Evolutionary conservation across 2,797 vertebrate species (phyloP).

Genomic region (Cheirogaleus major): DNA sequence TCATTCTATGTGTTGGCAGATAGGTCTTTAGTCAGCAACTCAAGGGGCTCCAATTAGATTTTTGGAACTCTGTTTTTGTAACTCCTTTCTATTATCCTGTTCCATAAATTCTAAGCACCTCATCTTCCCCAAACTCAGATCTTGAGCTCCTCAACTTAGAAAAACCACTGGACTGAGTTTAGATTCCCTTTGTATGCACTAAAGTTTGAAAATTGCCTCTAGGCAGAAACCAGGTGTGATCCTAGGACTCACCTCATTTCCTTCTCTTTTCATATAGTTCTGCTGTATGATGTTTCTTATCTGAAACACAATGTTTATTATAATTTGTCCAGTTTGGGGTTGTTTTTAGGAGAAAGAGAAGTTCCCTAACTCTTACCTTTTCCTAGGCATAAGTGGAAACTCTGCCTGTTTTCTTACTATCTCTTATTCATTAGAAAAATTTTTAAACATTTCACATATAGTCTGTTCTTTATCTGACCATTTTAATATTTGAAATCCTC

Average conservation of each 20-base stretch:
- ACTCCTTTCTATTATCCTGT: background rate
- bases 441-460: background rate
- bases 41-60: no score
- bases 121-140: background rate
- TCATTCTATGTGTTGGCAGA: background rate
- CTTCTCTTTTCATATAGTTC: background rate
- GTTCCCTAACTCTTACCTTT: background rate
- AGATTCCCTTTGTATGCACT: background rate
- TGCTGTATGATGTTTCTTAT: background rate
- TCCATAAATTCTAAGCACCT: background rate
- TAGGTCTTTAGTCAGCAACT: background rate
- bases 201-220: background rate
- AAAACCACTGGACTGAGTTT: background rate
- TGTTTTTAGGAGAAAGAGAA: background rate
- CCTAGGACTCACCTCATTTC: background rate
- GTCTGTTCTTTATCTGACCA: background rate
- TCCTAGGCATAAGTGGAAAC: background rate
- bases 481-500: background rate
- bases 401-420: background rate
- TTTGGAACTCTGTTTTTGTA: background rate
- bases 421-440: background rate
- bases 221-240: background rate
- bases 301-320: background rate
- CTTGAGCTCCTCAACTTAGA: background rate
- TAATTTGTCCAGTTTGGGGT: background rate